These are phyloP conservation scores for Coregonus ussuriensis DNA, from an alignment of 2,797 vertebrate species.

Conservation along the genomic window DNA sequence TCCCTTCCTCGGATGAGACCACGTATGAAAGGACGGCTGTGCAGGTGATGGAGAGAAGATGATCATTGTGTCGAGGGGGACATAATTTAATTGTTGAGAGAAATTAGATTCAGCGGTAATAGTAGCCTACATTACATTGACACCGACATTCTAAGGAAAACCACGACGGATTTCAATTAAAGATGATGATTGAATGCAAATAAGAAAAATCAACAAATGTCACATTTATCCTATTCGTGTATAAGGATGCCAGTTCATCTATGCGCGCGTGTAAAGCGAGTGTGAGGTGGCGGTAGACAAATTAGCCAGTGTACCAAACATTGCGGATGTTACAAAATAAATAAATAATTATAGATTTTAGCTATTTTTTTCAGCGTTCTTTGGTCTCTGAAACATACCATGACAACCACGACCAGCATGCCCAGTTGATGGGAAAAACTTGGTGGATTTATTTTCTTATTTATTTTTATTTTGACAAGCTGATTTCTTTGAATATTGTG, in stretches of 20 bases:
- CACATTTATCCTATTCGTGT: constrained; percentile 34
- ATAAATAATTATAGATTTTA: constrained; percentile 67
- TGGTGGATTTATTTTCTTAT: constrained; percentile 33
- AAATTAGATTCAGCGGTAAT: constrained; percentile 37
- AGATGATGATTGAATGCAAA: constrained; percentile 40
- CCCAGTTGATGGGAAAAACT: constrained; percentile 42
- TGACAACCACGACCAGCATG: constrained; percentile 43
- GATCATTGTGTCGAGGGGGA: constrained; percentile 66
- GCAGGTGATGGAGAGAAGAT: constrained; percentile 71
- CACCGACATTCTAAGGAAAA: constrained; percentile 46
- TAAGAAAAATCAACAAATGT: constrained; percentile 50
- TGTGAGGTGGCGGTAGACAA: constrained; percentile 55
- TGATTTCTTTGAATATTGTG: constrained; percentile 38
- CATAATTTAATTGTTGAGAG: constrained; percentile 55
- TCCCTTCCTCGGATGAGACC: constrained; percentile 59
- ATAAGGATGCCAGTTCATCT: constrained; percentile 43
- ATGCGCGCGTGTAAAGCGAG: constrained; percentile 53
- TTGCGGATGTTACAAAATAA: constrained; percentile 80
- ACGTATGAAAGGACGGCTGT: constrained; percentile 61
- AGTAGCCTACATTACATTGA: constrained; percentile 46
- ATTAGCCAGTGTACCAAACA: constrained; percentile 70
- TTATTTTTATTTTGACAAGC: constrained; percentile 35
- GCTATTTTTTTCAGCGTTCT: constrained; percentile 42
- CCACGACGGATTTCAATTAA: constrained; percentile 56
- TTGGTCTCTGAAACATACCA: constrained; percentile 33